These are phyloP conservation scores for Microctenopoma steveboyesi DNA, from an alignment of 2,797 vertebrate species.

Conservation along the genomic window DNA sequence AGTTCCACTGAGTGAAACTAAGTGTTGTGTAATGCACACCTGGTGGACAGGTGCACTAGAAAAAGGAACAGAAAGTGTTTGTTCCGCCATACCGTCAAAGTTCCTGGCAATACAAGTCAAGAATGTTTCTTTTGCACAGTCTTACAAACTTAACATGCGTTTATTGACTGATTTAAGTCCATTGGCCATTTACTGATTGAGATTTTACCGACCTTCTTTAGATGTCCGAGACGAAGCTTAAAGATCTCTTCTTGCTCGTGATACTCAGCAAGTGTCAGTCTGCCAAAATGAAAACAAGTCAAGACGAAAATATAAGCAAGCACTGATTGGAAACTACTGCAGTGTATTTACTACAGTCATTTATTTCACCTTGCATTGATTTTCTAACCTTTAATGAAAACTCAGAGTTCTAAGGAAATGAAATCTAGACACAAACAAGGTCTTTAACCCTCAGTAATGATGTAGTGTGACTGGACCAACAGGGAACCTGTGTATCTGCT, in stretches of 20 bases:
- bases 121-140: neutral
- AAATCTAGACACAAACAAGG: neutral
- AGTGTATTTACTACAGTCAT: neutral
- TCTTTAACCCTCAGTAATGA: neutral
- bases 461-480: neutral
- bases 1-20: neutral
- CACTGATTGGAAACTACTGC: neutral
- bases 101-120: neutral
- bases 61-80: neutral
- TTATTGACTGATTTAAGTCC: neutral
- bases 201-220: constrained; percentile 81
- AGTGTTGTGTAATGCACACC: neutral
- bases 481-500: neutral
- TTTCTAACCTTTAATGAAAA: neutral
- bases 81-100: neutral
- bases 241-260: constrained; percentile 99
- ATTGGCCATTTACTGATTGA: neutral
- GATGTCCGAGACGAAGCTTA: constrained; percentile 97
- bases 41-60: neutral
- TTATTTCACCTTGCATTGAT: neutral
- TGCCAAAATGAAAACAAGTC: constrained; percentile 60
- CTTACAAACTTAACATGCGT: neutral
- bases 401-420: neutral
- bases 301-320: neutral
- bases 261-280: constrained; percentile 96